These are phyloP conservation scores for Xestia c-nigrum DNA, from an alignment of 2,888 invertebrate species.

Conservation along the genomic window DNA sequence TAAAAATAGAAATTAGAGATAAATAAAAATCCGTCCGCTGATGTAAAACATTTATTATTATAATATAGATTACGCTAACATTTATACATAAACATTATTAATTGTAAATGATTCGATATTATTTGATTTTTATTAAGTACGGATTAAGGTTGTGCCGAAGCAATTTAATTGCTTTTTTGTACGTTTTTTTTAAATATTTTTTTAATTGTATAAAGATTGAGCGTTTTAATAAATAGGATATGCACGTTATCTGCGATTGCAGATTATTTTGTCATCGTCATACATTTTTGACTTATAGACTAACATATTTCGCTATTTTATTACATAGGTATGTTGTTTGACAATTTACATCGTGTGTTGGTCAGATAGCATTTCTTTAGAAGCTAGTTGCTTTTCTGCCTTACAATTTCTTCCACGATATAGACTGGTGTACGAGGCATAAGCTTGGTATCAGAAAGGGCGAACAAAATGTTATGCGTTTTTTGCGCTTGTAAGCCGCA, in stretches of 20 bases:
- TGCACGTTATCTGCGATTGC: slow-evolving; percentile 47
- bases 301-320: slow-evolving; percentile 45
- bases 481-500: not conserved
- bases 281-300: slow-evolving; percentile 41
- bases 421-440: slow-evolving; percentile 16
- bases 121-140: slow-evolving; percentile 69
- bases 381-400: slow-evolving; percentile 48
- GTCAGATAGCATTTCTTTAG: slow-evolving; percentile 33
- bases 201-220: slow-evolving; percentile 61
- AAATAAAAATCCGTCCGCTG: slow-evolving; percentile 79
- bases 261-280: slow-evolving; percentile 49
- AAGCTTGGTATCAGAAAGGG: slow-evolving; percentile 5
- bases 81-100: slow-evolving; percentile 69
- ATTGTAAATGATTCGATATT: slow-evolving; percentile 68
- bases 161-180: slow-evolving; percentile 85
- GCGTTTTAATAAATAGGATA: slow-evolving; percentile 54
- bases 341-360: slow-evolving; percentile 26
- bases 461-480: not conserved
- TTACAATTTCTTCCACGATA: slow-evolving; percentile 44
- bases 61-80: slow-evolving; percentile 72
- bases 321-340: slow-evolving; percentile 28
- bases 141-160: slow-evolving; percentile 83
- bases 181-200: slow-evolving; percentile 61
- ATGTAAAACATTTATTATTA: slow-evolving; percentile 68
- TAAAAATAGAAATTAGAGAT: slow-evolving; percentile 68